phyloP scores from a whole-genome alignment of 2,888 invertebrate species.

The Euclidia mi region DNA sequence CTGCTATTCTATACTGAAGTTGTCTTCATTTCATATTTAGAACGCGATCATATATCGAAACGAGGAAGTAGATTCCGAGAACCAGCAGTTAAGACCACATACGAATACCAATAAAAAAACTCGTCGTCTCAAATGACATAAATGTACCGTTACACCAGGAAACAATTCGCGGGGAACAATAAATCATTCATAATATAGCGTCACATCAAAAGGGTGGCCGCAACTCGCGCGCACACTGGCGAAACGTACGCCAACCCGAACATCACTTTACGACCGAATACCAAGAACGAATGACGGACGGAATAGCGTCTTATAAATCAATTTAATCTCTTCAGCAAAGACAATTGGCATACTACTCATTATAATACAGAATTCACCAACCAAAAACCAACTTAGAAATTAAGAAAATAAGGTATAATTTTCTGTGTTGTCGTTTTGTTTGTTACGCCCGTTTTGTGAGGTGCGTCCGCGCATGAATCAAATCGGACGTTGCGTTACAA shows the following conservation, averaged over 20 bases:
- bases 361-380: conserved; percentile 27
- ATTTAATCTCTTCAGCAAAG: conserved; percentile 82
- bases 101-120: conserved; percentile 9
- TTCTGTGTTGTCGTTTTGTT: conserved; percentile 29
- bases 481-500: conserved; percentile 67
- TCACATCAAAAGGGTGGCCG: conserved; percentile 77
- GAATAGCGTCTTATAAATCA: conserved; percentile 83
- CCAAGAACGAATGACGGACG: conserved; percentile 79
- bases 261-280: conserved; percentile 76
- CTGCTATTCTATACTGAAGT: too few species aligned
- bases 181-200: conserved; percentile 77
- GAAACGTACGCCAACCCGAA: conserved; percentile 65
- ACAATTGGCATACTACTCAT: conserved; percentile 75
- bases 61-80: conserved; percentile 1
- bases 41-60: too few species aligned
- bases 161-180: conserved; percentile 59
- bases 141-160: conserved; percentile 64
- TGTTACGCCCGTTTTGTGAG: conserved; percentile 54
- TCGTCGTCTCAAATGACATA: conserved; percentile 14
- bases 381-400: conserved; percentile 29
- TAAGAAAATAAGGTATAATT: conserved; percentile 33
- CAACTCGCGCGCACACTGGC: conserved; percentile 60
- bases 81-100: background rate
- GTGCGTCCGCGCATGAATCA: conserved; percentile 77
- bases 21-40: too few species aligned